These are phyloP conservation scores for Psophia crepitans DNA, from an alignment of 2,113 vertebrate species.

Conservation along the genomic window DNA sequence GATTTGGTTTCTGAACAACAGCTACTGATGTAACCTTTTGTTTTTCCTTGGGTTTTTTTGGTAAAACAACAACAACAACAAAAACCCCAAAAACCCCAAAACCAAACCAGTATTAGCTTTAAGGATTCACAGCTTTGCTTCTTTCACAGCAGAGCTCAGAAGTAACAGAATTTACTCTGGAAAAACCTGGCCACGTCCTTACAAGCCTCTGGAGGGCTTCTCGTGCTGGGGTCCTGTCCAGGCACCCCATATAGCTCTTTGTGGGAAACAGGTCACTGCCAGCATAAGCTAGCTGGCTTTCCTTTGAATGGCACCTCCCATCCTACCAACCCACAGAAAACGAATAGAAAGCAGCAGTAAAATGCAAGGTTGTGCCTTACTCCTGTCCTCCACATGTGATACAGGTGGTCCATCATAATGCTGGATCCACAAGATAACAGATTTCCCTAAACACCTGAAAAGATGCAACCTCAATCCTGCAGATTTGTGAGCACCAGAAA, in stretches of 20 bases:
- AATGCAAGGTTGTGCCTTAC: neutral
- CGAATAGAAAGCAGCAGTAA: neutral
- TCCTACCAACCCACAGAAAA: neutral
- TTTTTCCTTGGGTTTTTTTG: neutral
- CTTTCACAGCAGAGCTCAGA: neutral
- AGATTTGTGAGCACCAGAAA: neutral
- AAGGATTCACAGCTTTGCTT: slow-evolving; percentile 13
- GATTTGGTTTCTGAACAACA: neutral
- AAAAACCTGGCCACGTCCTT: neutral
- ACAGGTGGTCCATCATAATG: neutral
- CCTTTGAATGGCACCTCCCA: neutral
- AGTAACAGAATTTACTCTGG: neutral
- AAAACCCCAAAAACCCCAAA: neutral
- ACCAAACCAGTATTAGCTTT: neutral
- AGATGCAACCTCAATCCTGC: neutral
- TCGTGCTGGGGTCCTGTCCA: accelerated
- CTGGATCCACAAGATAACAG: neutral
- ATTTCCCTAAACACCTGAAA: neutral
- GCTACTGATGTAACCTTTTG: neutral
- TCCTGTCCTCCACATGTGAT: accelerated
- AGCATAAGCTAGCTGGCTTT: neutral
- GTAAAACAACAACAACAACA: no score
- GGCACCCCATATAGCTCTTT: neutral
- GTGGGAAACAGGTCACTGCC: neutral
- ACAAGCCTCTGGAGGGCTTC: neutral